Evolutionary conservation across 1,140 invertebrate species (phyloP).

Genomic region (Conopomorpha cramerella): DNA sequence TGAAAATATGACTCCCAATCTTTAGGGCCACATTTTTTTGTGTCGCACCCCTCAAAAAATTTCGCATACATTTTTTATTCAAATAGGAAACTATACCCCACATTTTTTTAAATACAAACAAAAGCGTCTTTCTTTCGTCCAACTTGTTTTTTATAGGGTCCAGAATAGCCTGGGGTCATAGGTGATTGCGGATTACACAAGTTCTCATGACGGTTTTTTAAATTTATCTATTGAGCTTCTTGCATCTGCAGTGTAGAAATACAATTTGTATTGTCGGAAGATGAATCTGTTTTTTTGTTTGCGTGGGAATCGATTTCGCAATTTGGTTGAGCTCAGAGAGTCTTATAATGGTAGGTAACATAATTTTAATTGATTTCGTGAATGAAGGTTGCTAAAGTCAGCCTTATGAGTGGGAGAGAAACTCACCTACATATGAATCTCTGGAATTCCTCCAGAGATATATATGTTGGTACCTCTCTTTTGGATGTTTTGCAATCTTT

Average conservation of each 20-base stretch:
- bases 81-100: conserved; percentile 41
- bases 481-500: too few species aligned
- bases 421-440: too few species aligned
- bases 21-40: conserved; percentile 29
- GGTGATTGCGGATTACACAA: conserved; percentile 30
- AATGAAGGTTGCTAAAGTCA: too few species aligned
- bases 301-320: too few species aligned
- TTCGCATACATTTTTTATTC: conserved; percentile 26
- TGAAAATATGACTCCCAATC: conserved; percentile 35
- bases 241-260: conserved; percentile 25
- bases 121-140: conserved; percentile 30
- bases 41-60: conserved; percentile 24
- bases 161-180: conserved; percentile 44
- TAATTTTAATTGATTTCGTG: too few species aligned
- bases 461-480: too few species aligned
- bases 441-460: too few species aligned
- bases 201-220: conserved; percentile 40
- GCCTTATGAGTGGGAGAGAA: too few species aligned
- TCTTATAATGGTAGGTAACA: too few species aligned
- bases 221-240: conserved; percentile 13
- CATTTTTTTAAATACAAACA: conserved; percentile 48
- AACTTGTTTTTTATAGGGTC: conserved; percentile 46
- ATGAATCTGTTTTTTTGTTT: conserved; percentile 12
- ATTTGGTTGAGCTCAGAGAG: too few species aligned
- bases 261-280: conserved; percentile 1